These are phyloP conservation scores for Zeus faber DNA, from an alignment of 2,113 vertebrate genomes.

Conservation along the genomic window DNA sequence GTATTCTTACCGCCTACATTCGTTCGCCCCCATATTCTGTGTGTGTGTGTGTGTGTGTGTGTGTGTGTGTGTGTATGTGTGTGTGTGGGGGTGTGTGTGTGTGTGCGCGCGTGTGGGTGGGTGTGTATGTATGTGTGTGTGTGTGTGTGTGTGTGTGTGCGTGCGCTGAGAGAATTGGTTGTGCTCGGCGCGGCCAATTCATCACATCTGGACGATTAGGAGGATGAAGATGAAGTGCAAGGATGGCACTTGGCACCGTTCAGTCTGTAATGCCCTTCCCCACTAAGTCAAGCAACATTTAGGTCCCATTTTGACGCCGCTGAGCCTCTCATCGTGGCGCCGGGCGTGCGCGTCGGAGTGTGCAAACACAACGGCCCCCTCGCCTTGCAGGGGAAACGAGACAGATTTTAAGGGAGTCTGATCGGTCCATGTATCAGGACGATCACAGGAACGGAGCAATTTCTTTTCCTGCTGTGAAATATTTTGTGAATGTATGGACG, in stretches of 20 bases:
- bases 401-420: not conserved
- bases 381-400: conserved; percentile 11
- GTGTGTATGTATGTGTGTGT: not conserved
- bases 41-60: conserved; percentile 5
- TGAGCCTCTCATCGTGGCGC: conserved; percentile 12
- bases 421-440: not conserved
- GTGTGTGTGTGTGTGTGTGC: conserved; percentile 11
- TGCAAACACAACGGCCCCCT: conserved; percentile 4
- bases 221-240: conserved; percentile 49
- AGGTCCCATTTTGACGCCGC: not conserved
- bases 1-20: conserved; percentile 58
- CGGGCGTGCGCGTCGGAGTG: not conserved
- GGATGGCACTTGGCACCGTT: conserved; percentile 40
- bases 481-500: too few species aligned
- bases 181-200: conserved; percentile 50
- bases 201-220: conserved; percentile 66
- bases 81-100: not conserved
- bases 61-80: not conserved
- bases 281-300: conserved; percentile 30
- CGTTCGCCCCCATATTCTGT: conserved; percentile 56
- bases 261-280: conserved; percentile 33
- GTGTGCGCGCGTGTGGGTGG: not conserved
- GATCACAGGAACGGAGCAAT: too few species aligned
- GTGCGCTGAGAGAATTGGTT: conserved; percentile 45
- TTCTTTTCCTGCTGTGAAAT: too few species aligned